Evolutionary conservation across 2,113 vertebrate genomes (phyloP).

Genomic region (Proteles cristata): DNA sequence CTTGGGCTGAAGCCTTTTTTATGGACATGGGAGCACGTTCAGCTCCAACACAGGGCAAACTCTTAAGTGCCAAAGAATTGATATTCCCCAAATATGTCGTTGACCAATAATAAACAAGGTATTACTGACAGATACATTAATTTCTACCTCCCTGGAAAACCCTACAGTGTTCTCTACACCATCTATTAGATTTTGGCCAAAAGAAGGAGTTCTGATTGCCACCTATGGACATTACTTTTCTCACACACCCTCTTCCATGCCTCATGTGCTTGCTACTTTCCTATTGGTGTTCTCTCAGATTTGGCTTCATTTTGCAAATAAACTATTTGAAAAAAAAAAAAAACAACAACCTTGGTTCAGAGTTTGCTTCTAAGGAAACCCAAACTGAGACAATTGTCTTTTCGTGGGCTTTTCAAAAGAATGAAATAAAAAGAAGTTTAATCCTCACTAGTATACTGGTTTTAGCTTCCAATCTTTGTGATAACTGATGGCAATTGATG

Average conservation of each 20-base stretch:
- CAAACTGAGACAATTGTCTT: not conserved
- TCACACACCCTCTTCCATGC: not conserved
- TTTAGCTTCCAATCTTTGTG: constrained; percentile 14
- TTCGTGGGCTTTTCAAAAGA: not conserved
- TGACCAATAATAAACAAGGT: not conserved
- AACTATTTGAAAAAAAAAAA: not conserved
- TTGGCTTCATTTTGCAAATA: not conserved
- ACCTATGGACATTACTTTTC: fast-evolving
- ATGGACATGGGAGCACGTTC: not conserved
- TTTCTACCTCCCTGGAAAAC: too few relatives aligned
- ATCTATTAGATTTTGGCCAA: not conserved
- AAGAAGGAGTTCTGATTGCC: not conserved
- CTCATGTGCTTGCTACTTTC: not conserved
- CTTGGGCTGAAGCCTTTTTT: not conserved
- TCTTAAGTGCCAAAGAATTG: not conserved
- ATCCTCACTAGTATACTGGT: not conserved
- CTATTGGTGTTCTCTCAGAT: not conserved
- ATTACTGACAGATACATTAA: not conserved
- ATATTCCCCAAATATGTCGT: not conserved
- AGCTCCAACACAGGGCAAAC: not conserved
- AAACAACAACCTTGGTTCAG: not conserved
- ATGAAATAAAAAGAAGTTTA: not conserved
- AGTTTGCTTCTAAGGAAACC: not conserved
- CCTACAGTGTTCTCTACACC: not conserved
- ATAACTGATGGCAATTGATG: not conserved